A percentile compares a stretch with the other conserved stretches of the same genome.
phyloP scores from a whole-genome alignment of 2,888 invertebrate species.

The Acronicta psi region DNA sequence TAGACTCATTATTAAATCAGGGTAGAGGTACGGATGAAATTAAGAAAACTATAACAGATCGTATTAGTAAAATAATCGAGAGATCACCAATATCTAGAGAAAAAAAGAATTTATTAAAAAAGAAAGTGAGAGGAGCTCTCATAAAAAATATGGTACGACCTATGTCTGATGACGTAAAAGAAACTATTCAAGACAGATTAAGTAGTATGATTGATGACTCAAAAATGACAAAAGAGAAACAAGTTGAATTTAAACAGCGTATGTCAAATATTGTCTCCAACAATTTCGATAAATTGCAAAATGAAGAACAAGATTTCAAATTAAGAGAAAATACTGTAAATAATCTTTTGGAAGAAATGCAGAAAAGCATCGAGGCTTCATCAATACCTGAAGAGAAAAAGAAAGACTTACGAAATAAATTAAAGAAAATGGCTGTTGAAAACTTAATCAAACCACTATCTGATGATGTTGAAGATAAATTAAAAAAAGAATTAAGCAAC shows the following conservation, averaged over 20 bases:
- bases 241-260: constrained; percentile 6
- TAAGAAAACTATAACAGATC: background rate
- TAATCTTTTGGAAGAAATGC: background rate
- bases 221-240: background rate
- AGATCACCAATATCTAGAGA: constrained; percentile 9
- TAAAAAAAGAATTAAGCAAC: background rate
- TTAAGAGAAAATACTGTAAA: background rate
- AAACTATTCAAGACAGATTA: constrained; percentile 15
- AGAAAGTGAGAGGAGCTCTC: constrained; percentile 8
- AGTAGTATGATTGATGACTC: constrained; percentile 4
- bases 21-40: constrained; percentile 11
- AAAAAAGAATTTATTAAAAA: constrained; percentile 11
- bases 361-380: background rate
- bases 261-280: background rate
- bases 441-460: background rate
- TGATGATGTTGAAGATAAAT: background rate
- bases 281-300: constrained; percentile 1
- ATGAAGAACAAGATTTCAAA: background rate
- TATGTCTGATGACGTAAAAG: constrained; percentile 17
- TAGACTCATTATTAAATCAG: background rate
- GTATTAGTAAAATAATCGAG: constrained; percentile 4
- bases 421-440: background rate
- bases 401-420: background rate
- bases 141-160: constrained; percentile 16
- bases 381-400: constrained; percentile 1